A percentile compares a stretch with the other conserved stretches of the same genome.
Evolutionary conservation across 2,888 invertebrate genomes (phyloP).

Genomic region (Spicauda simplicius): DNA sequence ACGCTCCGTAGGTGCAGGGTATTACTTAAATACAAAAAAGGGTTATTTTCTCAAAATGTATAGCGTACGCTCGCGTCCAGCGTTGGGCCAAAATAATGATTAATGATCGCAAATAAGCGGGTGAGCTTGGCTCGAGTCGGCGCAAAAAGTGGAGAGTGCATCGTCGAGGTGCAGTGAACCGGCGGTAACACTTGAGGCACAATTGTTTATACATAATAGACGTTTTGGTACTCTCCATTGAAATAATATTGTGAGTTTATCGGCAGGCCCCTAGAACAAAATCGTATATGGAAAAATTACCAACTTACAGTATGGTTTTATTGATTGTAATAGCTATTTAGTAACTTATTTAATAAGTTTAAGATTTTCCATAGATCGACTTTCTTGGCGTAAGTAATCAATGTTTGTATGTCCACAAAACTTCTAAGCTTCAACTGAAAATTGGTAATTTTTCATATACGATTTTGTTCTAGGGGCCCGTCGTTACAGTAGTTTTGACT

Average conservation of each 20-base stretch:
- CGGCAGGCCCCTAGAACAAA: too few relatives aligned
- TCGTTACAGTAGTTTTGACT: too few relatives aligned
- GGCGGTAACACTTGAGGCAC: constrained; percentile 38
- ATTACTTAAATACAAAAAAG: constrained; percentile 72
- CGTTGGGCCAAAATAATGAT: constrained; percentile 82
- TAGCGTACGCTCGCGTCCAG: constrained; percentile 62
- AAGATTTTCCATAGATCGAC: too few relatives aligned
- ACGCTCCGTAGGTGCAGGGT: constrained; percentile 54
- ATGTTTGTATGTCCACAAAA: too few relatives aligned
- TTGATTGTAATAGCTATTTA: too few relatives aligned
- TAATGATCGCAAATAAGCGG: constrained; percentile 85
- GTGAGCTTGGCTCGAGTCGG: constrained; percentile 63
- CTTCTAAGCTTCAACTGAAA: too few relatives aligned
- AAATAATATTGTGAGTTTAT: background rate
- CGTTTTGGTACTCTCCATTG: background rate
- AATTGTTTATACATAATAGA: constrained; percentile 16
- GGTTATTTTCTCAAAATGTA: constrained; percentile 82
- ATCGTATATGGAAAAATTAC: too few relatives aligned
- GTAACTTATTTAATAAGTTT: too few relatives aligned
- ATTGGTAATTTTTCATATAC: too few relatives aligned
- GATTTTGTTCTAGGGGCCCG: too few relatives aligned
- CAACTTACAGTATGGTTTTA: too few relatives aligned
- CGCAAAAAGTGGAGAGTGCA: constrained; percentile 69
- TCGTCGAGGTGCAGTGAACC: constrained; percentile 69
- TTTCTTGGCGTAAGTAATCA: too few relatives aligned